A percentile compares a stretch with the other conserved stretches of the same genome.
Evolutionary conservation across 1,140 invertebrate species (phyloP).

Genomic region (Cepaea nemoralis): DNA sequence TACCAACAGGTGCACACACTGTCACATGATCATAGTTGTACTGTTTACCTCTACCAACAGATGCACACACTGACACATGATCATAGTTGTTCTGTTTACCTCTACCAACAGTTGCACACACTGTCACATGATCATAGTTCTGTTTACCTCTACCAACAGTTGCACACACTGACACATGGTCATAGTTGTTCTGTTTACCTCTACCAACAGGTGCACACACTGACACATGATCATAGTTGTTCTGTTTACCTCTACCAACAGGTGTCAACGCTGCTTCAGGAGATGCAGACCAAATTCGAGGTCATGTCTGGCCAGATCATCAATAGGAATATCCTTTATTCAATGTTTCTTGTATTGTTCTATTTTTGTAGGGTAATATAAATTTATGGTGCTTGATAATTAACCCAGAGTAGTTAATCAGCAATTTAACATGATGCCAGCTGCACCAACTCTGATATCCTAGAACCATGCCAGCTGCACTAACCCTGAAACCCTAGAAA

Average conservation of each 20-base stretch:
- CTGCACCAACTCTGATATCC: too few relatives aligned
- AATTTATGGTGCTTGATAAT: too few relatives aligned
- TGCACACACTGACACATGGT: background rate
- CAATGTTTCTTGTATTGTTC: background rate
- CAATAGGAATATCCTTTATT: conserved; percentile 86
- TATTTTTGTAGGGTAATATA: too few relatives aligned
- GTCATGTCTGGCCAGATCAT: conserved; percentile 98
- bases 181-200: background rate
- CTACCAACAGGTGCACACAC: background rate
- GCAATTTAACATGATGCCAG: background rate
- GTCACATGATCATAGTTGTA: too few relatives aligned
- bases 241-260: conserved; percentile 73
- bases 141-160: background rate
- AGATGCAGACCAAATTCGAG: conserved; percentile 98
- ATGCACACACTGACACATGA: background rate
- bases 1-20: too few relatives aligned
- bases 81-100: background rate
- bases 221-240: background rate
- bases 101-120: background rate
- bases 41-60: too few relatives aligned
- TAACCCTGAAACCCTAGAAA: too few relatives aligned
- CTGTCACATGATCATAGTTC: background rate
- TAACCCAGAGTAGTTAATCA: background rate
- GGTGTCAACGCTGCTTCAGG: conserved; percentile 96
- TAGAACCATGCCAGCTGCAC: too few relatives aligned